Evolutionary conservation across 1,140 invertebrate species (phyloP).

Genomic region (Sarcophaga bullata): DNA sequence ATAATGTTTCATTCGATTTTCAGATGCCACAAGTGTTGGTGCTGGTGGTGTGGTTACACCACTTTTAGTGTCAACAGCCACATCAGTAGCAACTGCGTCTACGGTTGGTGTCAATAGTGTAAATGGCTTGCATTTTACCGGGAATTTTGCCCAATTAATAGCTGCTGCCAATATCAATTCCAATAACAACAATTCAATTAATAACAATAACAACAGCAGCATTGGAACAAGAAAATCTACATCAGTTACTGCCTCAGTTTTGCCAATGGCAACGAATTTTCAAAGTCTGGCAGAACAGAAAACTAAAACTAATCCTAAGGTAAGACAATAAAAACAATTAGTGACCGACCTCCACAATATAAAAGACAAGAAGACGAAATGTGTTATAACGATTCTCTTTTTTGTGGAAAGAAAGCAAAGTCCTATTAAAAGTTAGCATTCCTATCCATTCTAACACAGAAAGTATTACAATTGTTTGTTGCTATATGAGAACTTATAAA

Average conservation of each 20-base stretch:
- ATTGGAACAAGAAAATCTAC: not conserved
- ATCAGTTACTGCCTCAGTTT: not conserved
- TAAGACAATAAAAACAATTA: not conserved
- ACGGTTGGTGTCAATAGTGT: not conserved
- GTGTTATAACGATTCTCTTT: too few species aligned
- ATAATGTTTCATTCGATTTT: slow-evolving; percentile 7
- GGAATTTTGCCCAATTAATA: slow-evolving; percentile 42
- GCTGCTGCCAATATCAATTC: slow-evolving; percentile 24
- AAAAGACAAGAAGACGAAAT: too few species aligned
- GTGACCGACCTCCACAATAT: too few species aligned
- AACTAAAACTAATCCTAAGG: slow-evolving; percentile 12
- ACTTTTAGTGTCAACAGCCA: not conserved
- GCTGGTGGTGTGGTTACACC: not conserved
- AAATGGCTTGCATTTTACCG: slow-evolving; percentile 34
- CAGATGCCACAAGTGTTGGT: slow-evolving; percentile 17
- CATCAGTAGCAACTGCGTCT: not conserved
- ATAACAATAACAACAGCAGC: not conserved
- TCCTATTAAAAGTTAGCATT: too few species aligned
- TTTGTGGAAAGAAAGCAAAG: too few species aligned
- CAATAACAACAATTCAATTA: not conserved
- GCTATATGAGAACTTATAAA: too few species aligned
- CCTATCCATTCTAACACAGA: too few species aligned
- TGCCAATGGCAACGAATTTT: slow-evolving; percentile 24
- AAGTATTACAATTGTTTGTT: too few species aligned
- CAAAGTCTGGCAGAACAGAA: not conserved